These are phyloP conservation scores for Buceros bicornis DNA, from an alignment of 2,797 vertebrate species.

Conservation along the genomic window DNA sequence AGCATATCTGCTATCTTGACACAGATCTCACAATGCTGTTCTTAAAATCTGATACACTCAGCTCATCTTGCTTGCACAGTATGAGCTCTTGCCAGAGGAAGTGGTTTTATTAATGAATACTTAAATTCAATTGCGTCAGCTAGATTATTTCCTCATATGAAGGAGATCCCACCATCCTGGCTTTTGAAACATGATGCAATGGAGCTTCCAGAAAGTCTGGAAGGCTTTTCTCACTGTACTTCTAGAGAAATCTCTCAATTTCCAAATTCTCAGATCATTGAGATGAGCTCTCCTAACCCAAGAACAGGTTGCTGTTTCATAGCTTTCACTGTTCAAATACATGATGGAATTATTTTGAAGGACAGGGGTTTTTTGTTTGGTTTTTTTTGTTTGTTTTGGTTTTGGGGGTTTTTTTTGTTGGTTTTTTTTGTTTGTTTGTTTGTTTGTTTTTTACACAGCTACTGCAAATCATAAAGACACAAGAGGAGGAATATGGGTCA, in stretches of 20 bases:
- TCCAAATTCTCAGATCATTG: neutral
- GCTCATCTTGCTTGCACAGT: neutral
- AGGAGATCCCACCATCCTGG: neutral
- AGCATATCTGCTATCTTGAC: neutral
- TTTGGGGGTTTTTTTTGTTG: no score
- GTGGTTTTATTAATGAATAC: neutral
- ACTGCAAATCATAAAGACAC: neutral
- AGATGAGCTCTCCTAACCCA: neutral
- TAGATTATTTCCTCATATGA: neutral
- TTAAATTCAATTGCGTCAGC: neutral
- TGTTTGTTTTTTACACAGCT: neutral
- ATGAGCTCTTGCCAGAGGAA: neutral
- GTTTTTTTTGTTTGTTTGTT: no score
- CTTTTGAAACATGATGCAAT: neutral
- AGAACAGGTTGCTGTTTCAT: neutral
- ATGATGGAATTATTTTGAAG: neutral
- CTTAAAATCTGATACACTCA: neutral
- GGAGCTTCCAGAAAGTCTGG: neutral
- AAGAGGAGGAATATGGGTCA: neutral
- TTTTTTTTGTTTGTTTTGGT: no score
- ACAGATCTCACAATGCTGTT: neutral
- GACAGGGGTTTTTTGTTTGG: neutral
- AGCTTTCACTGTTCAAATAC: neutral
- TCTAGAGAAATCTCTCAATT: neutral
- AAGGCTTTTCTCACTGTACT: neutral